Conservation (phyloP, 2,888 invertebrate genomes). For the Macrophya annulata region DNA sequence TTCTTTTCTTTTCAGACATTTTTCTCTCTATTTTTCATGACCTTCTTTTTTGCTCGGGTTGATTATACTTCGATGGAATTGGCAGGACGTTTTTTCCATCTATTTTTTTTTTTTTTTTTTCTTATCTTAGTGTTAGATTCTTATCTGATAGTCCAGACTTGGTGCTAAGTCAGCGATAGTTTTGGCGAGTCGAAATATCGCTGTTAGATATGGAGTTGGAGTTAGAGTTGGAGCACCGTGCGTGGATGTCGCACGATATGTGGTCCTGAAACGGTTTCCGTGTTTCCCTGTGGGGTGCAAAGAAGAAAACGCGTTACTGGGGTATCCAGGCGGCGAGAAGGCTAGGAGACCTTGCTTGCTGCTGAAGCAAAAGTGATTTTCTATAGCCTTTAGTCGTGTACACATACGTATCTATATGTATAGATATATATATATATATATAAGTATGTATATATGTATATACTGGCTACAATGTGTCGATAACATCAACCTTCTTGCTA, state of each 20-base stretch:
- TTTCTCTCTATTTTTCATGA: too few species aligned
- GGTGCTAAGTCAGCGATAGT: conserved; percentile 22
- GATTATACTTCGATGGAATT: not conserved
- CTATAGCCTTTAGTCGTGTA: conserved; percentile 64
- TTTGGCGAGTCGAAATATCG: conserved; percentile 16
- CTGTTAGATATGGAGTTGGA: not conserved
- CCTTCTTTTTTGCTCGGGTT: not conserved
- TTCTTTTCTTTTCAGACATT: not conserved
- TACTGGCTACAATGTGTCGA: conserved; percentile 61
- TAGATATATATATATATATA: not conserved
- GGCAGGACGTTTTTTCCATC: not conserved
- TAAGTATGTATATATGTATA: not conserved
- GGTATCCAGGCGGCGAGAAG: not conserved
- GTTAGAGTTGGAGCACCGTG: not conserved
- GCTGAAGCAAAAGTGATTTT: conserved; percentile 75
- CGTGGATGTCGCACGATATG: conserved; percentile 55
- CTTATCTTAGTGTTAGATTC: not conserved
- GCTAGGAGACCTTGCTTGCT: not conserved
- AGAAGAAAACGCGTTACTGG: conserved; percentile 53
- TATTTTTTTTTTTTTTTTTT: not conserved
- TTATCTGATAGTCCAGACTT: not conserved
- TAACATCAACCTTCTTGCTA: conserved; percentile 71
- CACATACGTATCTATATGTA: too few species aligned
- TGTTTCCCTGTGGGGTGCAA: conserved; percentile 67
- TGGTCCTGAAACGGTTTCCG: conserved; percentile 69